Evolutionary conservation across 2,113 vertebrate genomes (phyloP).

Genomic region (Bubo blakistoni): DNA sequence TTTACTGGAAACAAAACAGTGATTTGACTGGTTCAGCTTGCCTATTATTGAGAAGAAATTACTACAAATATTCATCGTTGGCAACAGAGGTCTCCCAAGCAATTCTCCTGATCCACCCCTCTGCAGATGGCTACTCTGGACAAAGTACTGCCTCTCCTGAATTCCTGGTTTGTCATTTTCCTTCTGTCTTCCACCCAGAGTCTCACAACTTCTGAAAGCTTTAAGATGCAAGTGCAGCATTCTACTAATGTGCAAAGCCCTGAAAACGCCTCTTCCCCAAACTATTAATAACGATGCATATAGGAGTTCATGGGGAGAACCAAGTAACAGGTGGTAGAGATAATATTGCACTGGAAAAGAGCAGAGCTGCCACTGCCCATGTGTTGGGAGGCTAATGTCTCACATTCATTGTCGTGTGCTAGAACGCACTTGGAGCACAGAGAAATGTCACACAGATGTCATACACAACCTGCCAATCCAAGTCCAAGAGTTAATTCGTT

Average conservation of each 20-base stretch:
- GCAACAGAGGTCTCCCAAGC: not conserved
- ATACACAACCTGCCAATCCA: not conserved
- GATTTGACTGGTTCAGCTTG: not conserved
- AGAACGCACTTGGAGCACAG: conserved; percentile 46
- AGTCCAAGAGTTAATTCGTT: not conserved
- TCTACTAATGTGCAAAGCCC: not conserved
- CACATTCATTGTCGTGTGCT: conserved; percentile 64
- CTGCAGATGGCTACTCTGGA: not conserved
- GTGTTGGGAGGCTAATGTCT: conserved; percentile 10
- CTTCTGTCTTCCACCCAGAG: not conserved
- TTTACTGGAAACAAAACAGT: not conserved
- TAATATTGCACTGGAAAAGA: conserved; percentile 86
- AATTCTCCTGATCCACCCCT: not conserved
- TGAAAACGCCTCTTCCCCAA: conserved; percentile 5
- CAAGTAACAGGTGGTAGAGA: conserved; percentile 82
- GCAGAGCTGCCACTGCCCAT: conserved; percentile 56
- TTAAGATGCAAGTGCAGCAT: not conserved
- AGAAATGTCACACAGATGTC: conserved; percentile 60
- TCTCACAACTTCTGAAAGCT: not conserved
- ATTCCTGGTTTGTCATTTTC: not conserved
- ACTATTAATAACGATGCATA: conserved; percentile 81
- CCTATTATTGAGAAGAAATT: not conserved
- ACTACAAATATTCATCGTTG: not conserved
- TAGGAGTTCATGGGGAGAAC: conserved; percentile 70
- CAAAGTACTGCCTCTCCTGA: not conserved